phyloP scores from a whole-genome alignment of 2,113 vertebrate genomes.

The Nestor notabilis region DNA sequence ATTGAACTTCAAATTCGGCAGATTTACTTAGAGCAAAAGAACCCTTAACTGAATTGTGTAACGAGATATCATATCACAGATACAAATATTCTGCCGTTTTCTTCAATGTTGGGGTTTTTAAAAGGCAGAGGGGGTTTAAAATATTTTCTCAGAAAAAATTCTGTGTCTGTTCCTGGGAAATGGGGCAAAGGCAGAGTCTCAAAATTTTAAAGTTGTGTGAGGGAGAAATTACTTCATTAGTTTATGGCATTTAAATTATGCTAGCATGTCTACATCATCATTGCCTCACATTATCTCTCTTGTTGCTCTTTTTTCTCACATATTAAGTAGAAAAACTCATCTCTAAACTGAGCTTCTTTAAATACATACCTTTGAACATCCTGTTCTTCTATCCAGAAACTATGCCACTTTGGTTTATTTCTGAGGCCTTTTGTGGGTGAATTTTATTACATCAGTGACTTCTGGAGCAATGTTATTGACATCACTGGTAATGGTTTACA shows the following conservation, averaged over 20 bases:
- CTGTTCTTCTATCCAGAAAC: not conserved
- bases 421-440: not conserved
- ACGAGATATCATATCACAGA: not conserved
- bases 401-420: not conserved
- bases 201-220: not conserved
- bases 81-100: constrained; percentile 27
- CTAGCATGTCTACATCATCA: constrained; percentile 1
- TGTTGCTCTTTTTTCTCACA: not conserved
- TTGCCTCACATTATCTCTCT: not conserved
- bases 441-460: constrained; percentile 1
- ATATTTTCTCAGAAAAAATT: constrained; percentile 12
- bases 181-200: not conserved
- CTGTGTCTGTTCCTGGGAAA: not conserved
- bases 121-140: not conserved
- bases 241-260: constrained; percentile 10
- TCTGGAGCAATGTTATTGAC: constrained; percentile 7
- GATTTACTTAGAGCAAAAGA: constrained; percentile 18
- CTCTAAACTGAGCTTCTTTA: constrained; percentile 1
- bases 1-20: not conserved
- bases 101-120: not conserved
- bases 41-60: not conserved
- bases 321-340: constrained; percentile 2
- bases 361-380: not conserved
- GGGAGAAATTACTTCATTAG: not conserved
- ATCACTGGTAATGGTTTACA: not conserved